Evolutionary conservation across 1,140 invertebrate species (phyloP), one percentile per base, ranked within the genome.

Genomic region (Nymphalis io): DNA sequence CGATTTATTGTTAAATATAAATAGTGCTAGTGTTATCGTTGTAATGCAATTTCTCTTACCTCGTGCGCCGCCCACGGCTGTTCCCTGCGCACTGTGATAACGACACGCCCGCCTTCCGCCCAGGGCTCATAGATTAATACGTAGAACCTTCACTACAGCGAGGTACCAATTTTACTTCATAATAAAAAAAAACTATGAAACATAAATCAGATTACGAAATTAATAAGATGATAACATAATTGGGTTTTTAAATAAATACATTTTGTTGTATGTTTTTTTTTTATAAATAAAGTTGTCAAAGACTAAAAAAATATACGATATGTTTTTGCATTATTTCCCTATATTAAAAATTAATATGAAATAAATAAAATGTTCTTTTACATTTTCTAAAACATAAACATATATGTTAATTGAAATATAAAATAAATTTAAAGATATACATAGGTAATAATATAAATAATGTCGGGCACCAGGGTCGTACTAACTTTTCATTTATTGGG

Each of bases 61-160:
- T 77, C 76, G 79, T 81, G 73, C 72, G 76, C 70, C 75, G 73
- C 75, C 72, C 67, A 57, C 75, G 75, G 74, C 69, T 46, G 73
- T 72, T 75, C 70, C 44, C 74, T 78, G 82, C 84, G 84, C 79
- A 86, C 84, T 84, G 79, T 71, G 72, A 71, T 51, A 60, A 60
- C 72, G 77, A 42, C 71, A 33, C 59, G 65, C 70, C 73, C 74
- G 72, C 70, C 79, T 42, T 20, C 72, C 71, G 48, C 62, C 71
- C 67, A 42, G 58, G 59, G 27, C 65, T 55, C 51, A 55, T 27
- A 55, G 51, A 55, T 55, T 27, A 55, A 23, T 20, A 20, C 3
- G 51, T 55, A 55, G 51, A 55, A 27, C 51, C 23, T 55, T 55
- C 51, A 55, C 51, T 21, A 13, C n/a, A 27, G 21, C 16, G 15